phyloP scores from a whole-genome alignment of 2,888 invertebrate species.

The Lumbricus terrestris region DNA sequence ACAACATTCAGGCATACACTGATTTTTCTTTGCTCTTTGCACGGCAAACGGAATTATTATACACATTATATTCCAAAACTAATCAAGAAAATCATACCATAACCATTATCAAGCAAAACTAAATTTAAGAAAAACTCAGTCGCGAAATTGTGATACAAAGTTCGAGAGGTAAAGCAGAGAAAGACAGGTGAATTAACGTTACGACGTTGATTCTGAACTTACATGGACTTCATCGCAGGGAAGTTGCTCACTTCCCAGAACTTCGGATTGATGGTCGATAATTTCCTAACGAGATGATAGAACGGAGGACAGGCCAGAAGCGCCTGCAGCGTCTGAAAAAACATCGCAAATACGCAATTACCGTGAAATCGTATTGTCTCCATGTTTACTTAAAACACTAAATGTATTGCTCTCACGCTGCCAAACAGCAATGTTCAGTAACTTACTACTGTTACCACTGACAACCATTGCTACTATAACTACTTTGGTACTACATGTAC shows the following conservation, averaged over 20 bases:
- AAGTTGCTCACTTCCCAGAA: conserved; percentile 60
- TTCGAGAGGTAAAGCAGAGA: background rate
- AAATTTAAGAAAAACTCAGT: background rate
- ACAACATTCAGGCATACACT: no score
- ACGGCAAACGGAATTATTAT: background rate
- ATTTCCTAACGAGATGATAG: conserved; percentile 80
- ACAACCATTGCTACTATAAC: no score
- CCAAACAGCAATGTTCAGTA: background rate
- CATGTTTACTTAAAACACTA: background rate
- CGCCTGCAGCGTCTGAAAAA: conserved; percentile 75
- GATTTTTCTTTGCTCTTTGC: no score
- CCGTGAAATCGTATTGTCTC: background rate
- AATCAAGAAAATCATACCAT: no score
- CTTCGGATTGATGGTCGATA: conserved; percentile 67
- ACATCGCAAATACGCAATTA: background rate
- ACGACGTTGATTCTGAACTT: conserved; percentile 64
- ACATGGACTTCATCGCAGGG: conserved; percentile 90
- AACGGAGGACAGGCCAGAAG: conserved; percentile 91
- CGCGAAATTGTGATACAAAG: background rate
- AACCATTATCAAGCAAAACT: background rate
- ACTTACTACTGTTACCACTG: background rate
- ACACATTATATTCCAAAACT: no score
- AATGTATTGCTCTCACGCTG: no score
- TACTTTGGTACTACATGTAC: no score
- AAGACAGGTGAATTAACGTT: no score